Evolutionary conservation across 2,888 invertebrate species (phyloP).

Genomic region (Tillus elongatus): DNA sequence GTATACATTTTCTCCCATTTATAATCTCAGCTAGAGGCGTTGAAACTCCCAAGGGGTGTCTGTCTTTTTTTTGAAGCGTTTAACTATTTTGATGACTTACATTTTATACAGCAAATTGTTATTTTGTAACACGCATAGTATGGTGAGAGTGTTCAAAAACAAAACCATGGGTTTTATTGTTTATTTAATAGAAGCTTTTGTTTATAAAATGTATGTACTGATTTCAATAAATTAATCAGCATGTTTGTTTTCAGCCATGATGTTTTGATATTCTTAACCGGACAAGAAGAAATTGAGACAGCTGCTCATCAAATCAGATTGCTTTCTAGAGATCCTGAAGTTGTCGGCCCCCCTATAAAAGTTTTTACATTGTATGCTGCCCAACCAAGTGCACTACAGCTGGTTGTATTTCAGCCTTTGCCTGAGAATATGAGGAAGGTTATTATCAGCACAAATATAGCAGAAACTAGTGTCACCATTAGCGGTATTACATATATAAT

Average conservation of each 20-base stretch:
- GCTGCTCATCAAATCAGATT: slow-evolving; percentile 64
- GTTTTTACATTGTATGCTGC: slow-evolving; percentile 89
- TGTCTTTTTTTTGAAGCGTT: too few relatives aligned
- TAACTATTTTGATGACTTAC: too few relatives aligned
- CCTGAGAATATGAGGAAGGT: slow-evolving; percentile 76
- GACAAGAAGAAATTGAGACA: slow-evolving; percentile 95
- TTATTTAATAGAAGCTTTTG: too few relatives aligned
- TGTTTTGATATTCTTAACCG: slow-evolving; percentile 87
- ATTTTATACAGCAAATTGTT: too few relatives aligned
- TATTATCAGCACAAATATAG: slow-evolving; percentile 92
- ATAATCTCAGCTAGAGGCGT: too few relatives aligned
- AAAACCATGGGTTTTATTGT: too few relatives aligned
- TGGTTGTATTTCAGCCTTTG: slow-evolving; percentile 72
- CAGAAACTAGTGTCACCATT: slow-evolving; percentile 96
- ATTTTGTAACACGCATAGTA: too few relatives aligned
- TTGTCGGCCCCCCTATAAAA: slow-evolving; percentile 56
- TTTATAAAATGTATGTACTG: too few relatives aligned
- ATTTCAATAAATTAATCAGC: too few relatives aligned
- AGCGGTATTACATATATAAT: slow-evolving; percentile 84
- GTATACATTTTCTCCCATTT: too few relatives aligned
- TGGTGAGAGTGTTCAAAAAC: too few relatives aligned
- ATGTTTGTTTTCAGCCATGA: slow-evolving; percentile 58
- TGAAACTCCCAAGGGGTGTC: too few relatives aligned
- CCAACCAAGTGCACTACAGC: slow-evolving; percentile 74
- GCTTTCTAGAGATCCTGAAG: slow-evolving; percentile 56